phyloP scores from a whole-genome alignment of 92 coral and sea anemone species.

The Parazoanthus swiftii region DNA sequence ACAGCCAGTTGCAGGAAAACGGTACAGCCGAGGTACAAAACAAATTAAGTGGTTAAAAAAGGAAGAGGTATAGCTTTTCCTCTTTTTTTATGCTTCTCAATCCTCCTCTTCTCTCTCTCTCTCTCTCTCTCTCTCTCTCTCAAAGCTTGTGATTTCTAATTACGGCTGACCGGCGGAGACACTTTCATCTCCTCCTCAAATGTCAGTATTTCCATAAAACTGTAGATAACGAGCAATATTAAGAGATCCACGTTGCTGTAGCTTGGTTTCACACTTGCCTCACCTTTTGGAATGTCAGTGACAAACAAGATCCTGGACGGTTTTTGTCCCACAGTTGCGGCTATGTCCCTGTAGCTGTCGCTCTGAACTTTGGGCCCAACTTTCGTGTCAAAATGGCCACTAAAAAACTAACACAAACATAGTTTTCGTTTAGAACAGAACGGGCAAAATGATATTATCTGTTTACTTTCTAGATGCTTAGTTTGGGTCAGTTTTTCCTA shows the following conservation, averaged over 20 bases:
- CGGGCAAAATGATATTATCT: background rate
- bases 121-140: too few species aligned
- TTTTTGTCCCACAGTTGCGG: conserved; percentile 43
- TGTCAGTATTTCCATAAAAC: background rate
- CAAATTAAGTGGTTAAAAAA: too few species aligned
- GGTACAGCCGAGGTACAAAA: too few species aligned
- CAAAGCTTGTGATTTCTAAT: too few species aligned
- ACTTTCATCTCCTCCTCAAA: background rate
- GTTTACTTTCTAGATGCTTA: too few species aligned
- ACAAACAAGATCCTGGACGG: conserved; percentile 62
- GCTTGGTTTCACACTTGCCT: background rate
- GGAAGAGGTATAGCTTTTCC: too few species aligned
- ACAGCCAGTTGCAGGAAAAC: too few species aligned
- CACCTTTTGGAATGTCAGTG: conserved; percentile 68
- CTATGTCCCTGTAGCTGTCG: conserved; percentile 62
- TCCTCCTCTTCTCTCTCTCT: too few species aligned
- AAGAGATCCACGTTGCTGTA: background rate
- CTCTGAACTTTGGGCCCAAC: conserved; percentile 66
- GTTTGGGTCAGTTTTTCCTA: too few species aligned
- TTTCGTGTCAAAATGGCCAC: conserved; percentile 80
- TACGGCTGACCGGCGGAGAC: background rate
- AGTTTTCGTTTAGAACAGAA: background rate
- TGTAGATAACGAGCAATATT: too few species aligned
- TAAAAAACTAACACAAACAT: conserved; percentile 51
- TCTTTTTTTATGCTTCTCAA: too few species aligned